phyloP scores from a whole-genome alignment of 2,888 invertebrate genomes.

The Eumerus sabulonum region DNA sequence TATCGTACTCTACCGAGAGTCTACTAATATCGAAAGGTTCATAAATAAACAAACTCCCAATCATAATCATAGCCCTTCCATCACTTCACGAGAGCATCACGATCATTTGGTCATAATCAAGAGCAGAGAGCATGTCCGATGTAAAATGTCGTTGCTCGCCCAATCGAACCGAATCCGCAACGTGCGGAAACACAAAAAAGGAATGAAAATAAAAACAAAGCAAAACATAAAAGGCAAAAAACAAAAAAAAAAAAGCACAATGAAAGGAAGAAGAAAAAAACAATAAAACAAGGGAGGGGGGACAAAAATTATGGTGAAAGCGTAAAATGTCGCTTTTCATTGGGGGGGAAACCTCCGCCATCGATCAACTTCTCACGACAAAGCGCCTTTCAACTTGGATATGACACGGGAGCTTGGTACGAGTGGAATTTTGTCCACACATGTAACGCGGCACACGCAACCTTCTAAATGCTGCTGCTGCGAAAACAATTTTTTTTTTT shows the following conservation, averaged over 20 bases:
- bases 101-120: too few relatives aligned
- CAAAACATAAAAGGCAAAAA: slow-evolving; percentile 1
- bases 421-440: slow-evolving; percentile 54
- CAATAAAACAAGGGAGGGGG: too few relatives aligned
- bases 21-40: too few relatives aligned
- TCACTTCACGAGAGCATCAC: too few relatives aligned
- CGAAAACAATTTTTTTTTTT: slow-evolving; percentile 19
- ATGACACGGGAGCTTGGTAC: slow-evolving; percentile 46
- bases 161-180: too few relatives aligned
- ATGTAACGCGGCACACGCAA: slow-evolving; percentile 60
- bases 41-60: too few relatives aligned
- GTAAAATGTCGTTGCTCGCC: slow-evolving; percentile 22
- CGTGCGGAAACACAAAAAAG: too few relatives aligned
- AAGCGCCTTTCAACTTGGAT: slow-evolving; percentile 48
- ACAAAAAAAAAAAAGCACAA: too few relatives aligned
- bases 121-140: too few relatives aligned
- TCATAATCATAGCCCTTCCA: too few relatives aligned
- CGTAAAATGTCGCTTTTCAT: slow-evolving; percentile 31
- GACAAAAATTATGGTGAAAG: slow-evolving; percentile 52
- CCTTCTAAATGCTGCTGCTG: slow-evolving; percentile 3
- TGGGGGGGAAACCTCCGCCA: not conserved
- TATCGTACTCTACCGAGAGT: too few relatives aligned
- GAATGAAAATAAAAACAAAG: slow-evolving; percentile 35
- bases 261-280: too few relatives aligned
- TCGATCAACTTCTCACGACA: slow-evolving; percentile 17